phyloP scores from a whole-genome alignment of 2,797 vertebrate species.

The Cheirogaleus major region DNA sequence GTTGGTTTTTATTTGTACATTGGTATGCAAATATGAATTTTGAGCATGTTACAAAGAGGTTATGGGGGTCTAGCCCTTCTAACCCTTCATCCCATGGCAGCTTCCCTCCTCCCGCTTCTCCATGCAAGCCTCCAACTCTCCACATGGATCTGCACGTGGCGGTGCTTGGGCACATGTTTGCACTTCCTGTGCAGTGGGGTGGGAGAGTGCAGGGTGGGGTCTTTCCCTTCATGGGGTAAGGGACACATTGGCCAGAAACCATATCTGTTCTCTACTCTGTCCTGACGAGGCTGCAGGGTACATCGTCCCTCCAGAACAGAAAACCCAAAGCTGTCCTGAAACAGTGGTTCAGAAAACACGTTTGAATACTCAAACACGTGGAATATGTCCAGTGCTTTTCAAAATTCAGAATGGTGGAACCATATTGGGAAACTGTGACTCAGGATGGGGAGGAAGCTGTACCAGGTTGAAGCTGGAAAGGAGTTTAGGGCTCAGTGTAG shows the following conservation, averaged over 20 bases:
- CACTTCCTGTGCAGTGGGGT: neutral
- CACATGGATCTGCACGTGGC: accelerated
- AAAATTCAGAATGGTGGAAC: neutral
- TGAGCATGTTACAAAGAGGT: neutral
- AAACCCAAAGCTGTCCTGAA: neutral
- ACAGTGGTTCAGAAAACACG: neutral
- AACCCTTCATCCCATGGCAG: accelerated
- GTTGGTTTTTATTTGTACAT: neutral
- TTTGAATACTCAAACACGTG: neutral
- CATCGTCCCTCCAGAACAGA: neutral
- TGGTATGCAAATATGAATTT: neutral
- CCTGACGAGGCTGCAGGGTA: neutral
- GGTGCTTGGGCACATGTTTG: accelerated
- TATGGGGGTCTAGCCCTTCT: neutral
- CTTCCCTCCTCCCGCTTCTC: too few species aligned
- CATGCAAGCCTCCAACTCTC: accelerated
- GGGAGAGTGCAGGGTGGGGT: neutral
- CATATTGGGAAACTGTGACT: neutral
- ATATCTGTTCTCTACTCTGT: neutral
- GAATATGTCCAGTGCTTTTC: neutral
- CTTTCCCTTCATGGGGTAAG: neutral
- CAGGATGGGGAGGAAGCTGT: neutral
- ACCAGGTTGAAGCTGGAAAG: too few species aligned
- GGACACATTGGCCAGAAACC: neutral
- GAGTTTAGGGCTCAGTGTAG: neutral